These are phyloP conservation scores for Pseudopodoces humilis DNA, from an alignment of 2,113 vertebrate genomes.

Conservation along the genomic window DNA sequence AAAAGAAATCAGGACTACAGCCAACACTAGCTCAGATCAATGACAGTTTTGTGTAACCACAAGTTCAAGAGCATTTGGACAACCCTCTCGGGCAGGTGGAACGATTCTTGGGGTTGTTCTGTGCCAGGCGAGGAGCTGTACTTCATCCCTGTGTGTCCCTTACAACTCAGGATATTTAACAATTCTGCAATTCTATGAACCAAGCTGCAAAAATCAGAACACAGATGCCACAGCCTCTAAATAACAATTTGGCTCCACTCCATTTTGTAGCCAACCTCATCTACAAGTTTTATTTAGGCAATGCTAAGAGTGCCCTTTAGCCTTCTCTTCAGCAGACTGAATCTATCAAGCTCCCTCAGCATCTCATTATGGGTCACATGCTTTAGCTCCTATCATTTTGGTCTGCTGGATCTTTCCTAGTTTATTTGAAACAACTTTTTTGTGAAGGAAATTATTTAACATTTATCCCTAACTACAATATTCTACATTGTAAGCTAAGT, in stretches of 20 bases:
- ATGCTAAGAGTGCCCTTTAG: not conserved
- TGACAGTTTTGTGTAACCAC: not conserved
- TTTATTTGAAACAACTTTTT: not conserved
- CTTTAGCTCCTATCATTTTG: not conserved
- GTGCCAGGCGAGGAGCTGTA: rapidly evolving
- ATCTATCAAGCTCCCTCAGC: not conserved
- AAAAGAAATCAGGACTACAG: not conserved
- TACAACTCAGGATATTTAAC: not conserved
- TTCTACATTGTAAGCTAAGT: not conserved
- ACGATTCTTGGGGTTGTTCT: not conserved
- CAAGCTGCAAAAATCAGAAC: not conserved
- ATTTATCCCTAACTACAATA: not conserved
- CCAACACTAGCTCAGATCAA: not conserved
- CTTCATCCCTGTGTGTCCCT: not conserved
- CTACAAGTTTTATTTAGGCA: not conserved
- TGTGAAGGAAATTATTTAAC: not conserved
- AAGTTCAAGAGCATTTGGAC: not conserved
- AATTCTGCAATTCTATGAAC: not conserved
- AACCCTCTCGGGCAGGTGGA: not conserved
- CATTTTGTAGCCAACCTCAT: not conserved
- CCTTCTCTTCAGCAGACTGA: not conserved
- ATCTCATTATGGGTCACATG: rapidly evolving
- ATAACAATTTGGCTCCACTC: not conserved
- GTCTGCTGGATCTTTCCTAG: not conserved
- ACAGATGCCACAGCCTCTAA: not conserved